Evolutionary conservation across 1,140 invertebrate genomes (phyloP).

Genomic region (Leptinotarsa lineolata): DNA sequence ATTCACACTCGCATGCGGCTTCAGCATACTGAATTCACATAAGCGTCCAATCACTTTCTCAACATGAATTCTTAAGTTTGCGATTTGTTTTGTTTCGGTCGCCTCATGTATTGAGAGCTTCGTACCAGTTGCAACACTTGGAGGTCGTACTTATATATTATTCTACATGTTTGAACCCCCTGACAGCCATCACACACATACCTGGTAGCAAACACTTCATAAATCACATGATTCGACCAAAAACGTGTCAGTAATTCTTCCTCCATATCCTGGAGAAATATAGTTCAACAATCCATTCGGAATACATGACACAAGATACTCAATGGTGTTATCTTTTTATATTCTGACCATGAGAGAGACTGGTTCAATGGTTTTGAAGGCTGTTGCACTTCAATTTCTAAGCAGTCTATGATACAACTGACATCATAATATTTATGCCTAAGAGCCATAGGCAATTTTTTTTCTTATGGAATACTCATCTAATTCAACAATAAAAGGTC

Average conservation of each 20-base stretch:
- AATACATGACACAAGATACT: conserved; percentile 58
- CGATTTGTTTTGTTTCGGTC: conserved; percentile 43
- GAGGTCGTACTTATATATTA: conserved; percentile 50
- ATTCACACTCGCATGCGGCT: conserved; percentile 40
- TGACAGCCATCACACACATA: conserved; percentile 48
- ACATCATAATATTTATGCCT: neutral
- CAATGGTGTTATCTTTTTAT: conserved; percentile 59
- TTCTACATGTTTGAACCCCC: conserved; percentile 52
- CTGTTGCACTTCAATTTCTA: conserved; percentile 55
- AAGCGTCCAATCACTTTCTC: conserved; percentile 46
- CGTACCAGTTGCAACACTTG: conserved; percentile 47
- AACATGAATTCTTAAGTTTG: conserved; percentile 44
- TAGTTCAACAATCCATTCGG: conserved; percentile 56
- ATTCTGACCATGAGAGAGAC: conserved; percentile 57
- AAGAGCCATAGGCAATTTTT: neutral
- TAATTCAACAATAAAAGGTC: neutral
- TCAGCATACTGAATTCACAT: conserved; percentile 32
- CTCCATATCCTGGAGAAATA: conserved; percentile 54
- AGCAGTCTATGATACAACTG: conserved; percentile 45
- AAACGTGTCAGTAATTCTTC: conserved; percentile 49
- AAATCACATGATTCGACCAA: conserved; percentile 53
- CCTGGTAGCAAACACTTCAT: conserved; percentile 39
- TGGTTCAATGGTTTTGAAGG: conserved; percentile 53
- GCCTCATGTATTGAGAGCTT: conserved; percentile 23
- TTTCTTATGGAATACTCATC: neutral